phyloP scores from a whole-genome alignment of 1,140 invertebrate species.

The Macrobrachium nipponense region DNA sequence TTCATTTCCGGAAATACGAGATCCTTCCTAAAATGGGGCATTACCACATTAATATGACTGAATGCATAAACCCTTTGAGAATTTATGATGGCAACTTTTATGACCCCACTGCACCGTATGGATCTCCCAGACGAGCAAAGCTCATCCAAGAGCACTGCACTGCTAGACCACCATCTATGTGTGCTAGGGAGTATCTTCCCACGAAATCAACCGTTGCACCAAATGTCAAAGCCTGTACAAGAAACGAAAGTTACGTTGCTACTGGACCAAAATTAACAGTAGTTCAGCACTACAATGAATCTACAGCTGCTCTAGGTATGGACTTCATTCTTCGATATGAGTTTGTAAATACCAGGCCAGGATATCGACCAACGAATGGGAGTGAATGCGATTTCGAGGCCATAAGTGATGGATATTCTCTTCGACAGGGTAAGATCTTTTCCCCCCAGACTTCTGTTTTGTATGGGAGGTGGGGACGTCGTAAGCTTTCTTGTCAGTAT shows the following conservation, averaged over 20 bases:
- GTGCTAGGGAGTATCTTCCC: constrained; percentile 60
- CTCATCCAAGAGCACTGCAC: constrained; percentile 60
- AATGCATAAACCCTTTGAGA: constrained; percentile 82
- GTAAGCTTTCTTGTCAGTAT: constrained; percentile 58
- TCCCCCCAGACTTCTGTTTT: constrained; percentile 59
- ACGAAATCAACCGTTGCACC: constrained; percentile 27
- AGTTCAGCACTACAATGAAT: constrained; percentile 62
- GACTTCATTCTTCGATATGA: constrained; percentile 62
- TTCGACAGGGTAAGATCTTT: constrained; percentile 49
- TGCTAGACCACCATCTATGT: constrained; percentile 59
- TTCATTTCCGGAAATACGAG: constrained; percentile 88
- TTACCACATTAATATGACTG: constrained; percentile 68
- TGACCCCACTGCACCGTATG: constrained; percentile 55
- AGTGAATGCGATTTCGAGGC: constrained; percentile 61
- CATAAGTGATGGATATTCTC: constrained; percentile 61
- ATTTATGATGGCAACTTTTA: constrained; percentile 77
- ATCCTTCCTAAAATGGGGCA: constrained; percentile 65
- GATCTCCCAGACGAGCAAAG: constrained; percentile 39
- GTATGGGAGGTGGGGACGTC: constrained; percentile 60
- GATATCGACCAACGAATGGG: constrained; percentile 58
- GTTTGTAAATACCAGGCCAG: constrained; percentile 61
- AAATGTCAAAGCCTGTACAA: constrained; percentile 57
- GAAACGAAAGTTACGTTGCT: constrained; percentile 62
- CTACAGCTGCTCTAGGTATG: constrained; percentile 61
- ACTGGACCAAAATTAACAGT: constrained; percentile 61